Conservation (phyloP, 2,113 vertebrate genomes). For the Engystomops pustulosus region DNA sequence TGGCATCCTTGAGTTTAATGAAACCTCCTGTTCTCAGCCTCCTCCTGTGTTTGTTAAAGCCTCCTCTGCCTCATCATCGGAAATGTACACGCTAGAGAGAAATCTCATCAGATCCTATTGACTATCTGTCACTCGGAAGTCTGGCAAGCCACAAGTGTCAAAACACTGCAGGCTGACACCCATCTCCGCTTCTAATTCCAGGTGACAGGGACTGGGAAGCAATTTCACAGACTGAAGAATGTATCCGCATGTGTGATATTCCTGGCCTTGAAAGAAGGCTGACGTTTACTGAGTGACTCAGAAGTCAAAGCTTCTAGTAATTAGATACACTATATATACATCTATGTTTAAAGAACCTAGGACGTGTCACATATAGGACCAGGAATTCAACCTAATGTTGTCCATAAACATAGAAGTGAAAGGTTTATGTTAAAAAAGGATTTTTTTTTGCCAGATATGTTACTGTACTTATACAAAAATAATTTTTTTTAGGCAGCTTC, state of each 20-base stretch:
- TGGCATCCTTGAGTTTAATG: slow-evolving; percentile 61
- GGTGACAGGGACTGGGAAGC: slow-evolving; percentile 23
- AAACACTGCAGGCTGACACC: slow-evolving; percentile 53
- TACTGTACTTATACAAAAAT: too few species aligned
- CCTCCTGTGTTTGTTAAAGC: slow-evolving; percentile 63
- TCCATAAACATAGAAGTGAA: neutral
- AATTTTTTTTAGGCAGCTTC: too few species aligned
- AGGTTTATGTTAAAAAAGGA: neutral
- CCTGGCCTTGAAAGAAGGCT: slow-evolving; percentile 21
- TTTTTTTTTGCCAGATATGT: too few species aligned
- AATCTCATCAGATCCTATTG: slow-evolving; percentile 63
- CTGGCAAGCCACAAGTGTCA: slow-evolving; percentile 53
- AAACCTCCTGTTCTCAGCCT: slow-evolving; percentile 63
- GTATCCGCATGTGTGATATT: slow-evolving; percentile 53
- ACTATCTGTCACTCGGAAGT: slow-evolving; percentile 60
- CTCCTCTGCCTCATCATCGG: slow-evolving; percentile 62
- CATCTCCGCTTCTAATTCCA: slow-evolving; percentile 51
- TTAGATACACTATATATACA: slow-evolving; percentile 62
- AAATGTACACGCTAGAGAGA: slow-evolving; percentile 60
- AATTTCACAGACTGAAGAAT: slow-evolving; percentile 58
- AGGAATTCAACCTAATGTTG: neutral
- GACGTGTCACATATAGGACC: neutral
- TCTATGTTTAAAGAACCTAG: neutral
- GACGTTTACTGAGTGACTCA: slow-evolving; percentile 30
- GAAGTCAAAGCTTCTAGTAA: slow-evolving; percentile 31